Evolutionary conservation across 2,888 invertebrate species (phyloP).

Genomic region (Lymantria monacha): DNA sequence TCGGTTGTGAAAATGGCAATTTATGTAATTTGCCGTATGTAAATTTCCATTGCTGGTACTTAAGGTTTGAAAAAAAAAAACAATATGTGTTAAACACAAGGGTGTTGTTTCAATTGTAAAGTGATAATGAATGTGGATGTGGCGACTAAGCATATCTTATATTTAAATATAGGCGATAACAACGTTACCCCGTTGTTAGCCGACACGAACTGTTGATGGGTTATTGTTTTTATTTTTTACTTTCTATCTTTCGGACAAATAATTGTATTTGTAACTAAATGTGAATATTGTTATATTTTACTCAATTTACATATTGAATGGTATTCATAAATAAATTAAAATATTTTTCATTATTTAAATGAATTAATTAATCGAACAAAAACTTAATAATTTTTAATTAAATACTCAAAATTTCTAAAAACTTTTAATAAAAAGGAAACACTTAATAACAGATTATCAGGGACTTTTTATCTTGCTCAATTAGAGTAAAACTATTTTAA

Average conservation of each 20-base stretch:
- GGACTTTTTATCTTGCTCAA: background rate
- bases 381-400: background rate
- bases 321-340: background rate
- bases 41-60: slow-evolving; percentile 69
- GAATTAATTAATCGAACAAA: background rate
- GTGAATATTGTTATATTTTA: background rate
- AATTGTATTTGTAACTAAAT: background rate
- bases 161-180: slow-evolving; percentile 4
- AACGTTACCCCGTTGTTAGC: background rate
- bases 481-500: background rate
- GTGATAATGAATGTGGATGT: slow-evolving; percentile 56
- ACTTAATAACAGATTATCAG: background rate
- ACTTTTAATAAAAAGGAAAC: background rate
- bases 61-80: slow-evolving; percentile 64
- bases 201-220: background rate
- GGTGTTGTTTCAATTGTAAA: slow-evolving; percentile 64
- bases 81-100: slow-evolving; percentile 76
- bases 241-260: background rate
- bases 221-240: background rate
- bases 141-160: slow-evolving; percentile 64
- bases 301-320: background rate
- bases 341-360: background rate
- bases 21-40: slow-evolving; percentile 75
- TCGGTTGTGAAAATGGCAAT: slow-evolving; percentile 82
- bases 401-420: background rate